Conservation (phyloP, 2,888 invertebrate genomes). For the Pterobdella sp. region DNA sequence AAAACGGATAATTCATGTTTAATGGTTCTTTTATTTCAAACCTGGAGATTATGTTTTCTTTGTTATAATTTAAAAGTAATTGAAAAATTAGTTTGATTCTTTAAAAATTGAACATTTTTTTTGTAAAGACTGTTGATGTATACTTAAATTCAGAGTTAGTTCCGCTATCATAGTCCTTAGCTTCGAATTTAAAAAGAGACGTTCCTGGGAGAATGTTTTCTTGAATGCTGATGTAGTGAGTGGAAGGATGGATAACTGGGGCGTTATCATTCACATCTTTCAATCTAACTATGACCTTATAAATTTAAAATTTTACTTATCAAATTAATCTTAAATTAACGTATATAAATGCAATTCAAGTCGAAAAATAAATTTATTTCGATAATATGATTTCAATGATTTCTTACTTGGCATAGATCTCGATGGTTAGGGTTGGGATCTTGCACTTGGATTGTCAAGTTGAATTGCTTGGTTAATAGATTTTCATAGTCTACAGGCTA, state of each 20-base stretch:
- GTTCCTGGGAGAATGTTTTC: slow-evolving; percentile 87
- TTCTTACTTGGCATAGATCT: slow-evolving; percentile 66
- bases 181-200: slow-evolving; percentile 82
- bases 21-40: too few relatives aligned
- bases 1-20: not conserved
- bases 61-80: too few relatives aligned
- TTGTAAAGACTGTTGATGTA: too few relatives aligned
- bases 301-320: too few relatives aligned
- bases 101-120: too few relatives aligned
- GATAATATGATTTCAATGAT: not conserved
- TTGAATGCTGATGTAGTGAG: slow-evolving; percentile 32
- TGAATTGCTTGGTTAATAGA: slow-evolving; percentile 42
- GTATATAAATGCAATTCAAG: too few relatives aligned
- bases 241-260: slow-evolving; percentile 81
- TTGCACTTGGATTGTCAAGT: slow-evolving; percentile 46
- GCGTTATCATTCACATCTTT: slow-evolving; percentile 99
- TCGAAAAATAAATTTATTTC: too few relatives aligned
- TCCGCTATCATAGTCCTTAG: slow-evolving; percentile 78
- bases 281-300: slow-evolving; percentile 69
- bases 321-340: too few relatives aligned
- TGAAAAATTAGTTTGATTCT: too few relatives aligned
- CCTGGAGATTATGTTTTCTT: too few relatives aligned
- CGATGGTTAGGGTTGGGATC: slow-evolving; percentile 51
- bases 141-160: slow-evolving; percentile 36
- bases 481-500: slow-evolving; percentile 48